A percentile compares a stretch with the other conserved stretches of the same genome.
Evolutionary conservation across 2,113 vertebrate genomes (phyloP).

Genomic region (Lagopus leucura): DNA sequence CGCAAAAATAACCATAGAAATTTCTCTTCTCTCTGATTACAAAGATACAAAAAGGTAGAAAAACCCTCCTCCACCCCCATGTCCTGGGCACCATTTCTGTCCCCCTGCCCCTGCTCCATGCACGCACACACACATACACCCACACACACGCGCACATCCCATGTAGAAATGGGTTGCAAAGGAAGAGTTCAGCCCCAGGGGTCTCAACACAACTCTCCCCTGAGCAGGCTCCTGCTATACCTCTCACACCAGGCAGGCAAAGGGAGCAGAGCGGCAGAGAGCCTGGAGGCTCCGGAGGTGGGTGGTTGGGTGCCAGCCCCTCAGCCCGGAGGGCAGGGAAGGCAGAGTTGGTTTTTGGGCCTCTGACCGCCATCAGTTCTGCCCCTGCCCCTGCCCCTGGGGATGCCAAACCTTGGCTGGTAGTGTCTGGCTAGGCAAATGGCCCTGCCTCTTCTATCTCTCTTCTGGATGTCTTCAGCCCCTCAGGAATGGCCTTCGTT

Average conservation of each 20-base stretch:
- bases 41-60: conserved; percentile 98
- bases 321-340: not conserved
- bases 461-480: not conserved
- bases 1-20: conserved; percentile 93
- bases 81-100: conserved; percentile 47
- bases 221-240: not conserved
- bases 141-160: not conserved
- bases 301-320: not conserved
- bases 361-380: conserved; percentile 51
- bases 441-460: conserved; percentile 32
- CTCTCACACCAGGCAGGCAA: not conserved
- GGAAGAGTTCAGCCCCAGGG: conserved; percentile 11
- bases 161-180: not conserved
- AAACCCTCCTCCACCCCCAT: conserved; percentile 76
- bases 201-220: not conserved
- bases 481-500: conserved; percentile 95
- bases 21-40: conserved; percentile 92
- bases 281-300: not conserved
- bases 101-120: conserved; percentile 43
- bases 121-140: not conserved
- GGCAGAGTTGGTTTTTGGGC: conserved; percentile 19
- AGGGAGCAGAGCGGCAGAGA: not conserved
- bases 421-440: conserved; percentile 28
- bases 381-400: conserved; percentile 13
- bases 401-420: conserved; percentile 67